Base-by-base conservation (phyloP, 2,113 vertebrate genomes). In the Crotalus helleri region DNA sequence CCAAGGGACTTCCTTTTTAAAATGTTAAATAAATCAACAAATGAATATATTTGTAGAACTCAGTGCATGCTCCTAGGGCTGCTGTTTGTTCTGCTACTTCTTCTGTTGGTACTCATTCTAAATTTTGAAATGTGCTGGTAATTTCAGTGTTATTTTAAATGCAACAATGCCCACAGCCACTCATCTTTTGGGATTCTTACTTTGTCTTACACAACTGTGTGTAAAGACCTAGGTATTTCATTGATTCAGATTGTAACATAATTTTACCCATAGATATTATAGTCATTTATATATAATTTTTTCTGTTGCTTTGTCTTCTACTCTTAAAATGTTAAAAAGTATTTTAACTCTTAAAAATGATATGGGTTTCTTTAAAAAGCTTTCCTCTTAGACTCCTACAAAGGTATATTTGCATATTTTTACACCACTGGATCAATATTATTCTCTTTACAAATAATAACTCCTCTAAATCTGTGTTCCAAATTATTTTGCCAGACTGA, bases 1-100 rank as follows among this genome's bases (percentile, higher is more conserved):
- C 0, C 2, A 91, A 91, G 21, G 44, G 11, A 0, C 0, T 10
- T 89, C 0, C n/a, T 90, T 92, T 89, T 12, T 58, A 1, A 13
- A 95, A 93, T n/a, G 69, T 88, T 58, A 57, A 13, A 92, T 74
- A 91, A n/a, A 91, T 46, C 26, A 92, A 33, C 10, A 69, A 93
- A 91, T n/a, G 13, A 92, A 91, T 91, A 6, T 74, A 92, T 94
- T n/a, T 89, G 23, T 61, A 92, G 24, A 90, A 86, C 89, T 53
- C 91, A 87, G 29, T n/a, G 87, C 1, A 92, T 88, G 33, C 11
- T 85, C 39, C 49, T 0, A 0, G 74, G 9, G 19, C 81, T 92
- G 54, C 69, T 94, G 2, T 88, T 90, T 91, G 4, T 91, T 89
- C 11, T 24, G 51, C 92, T 74, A 87, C 69, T 94, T 92, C 5